A percentile compares a stretch with the other conserved stretches of the same genome.
Evolutionary conservation across 1,140 invertebrate species (phyloP).

Genomic region (Ganaspis sp.): DNA sequence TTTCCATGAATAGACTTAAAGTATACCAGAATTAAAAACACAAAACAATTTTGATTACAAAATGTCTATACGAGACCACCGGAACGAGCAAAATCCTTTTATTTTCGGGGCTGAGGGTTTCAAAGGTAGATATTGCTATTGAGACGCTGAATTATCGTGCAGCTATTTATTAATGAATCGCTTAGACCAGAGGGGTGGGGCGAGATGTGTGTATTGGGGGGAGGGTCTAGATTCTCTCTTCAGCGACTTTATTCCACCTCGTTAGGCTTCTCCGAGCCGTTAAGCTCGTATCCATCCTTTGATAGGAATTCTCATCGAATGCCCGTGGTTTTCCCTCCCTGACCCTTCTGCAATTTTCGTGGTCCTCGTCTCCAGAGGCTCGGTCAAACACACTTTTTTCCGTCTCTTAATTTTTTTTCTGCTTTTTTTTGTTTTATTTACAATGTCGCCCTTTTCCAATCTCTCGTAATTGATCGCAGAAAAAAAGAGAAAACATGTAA

Average conservation of each 20-base stretch:
- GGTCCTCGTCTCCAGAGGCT: slow-evolving; percentile 2
- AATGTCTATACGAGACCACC: no score
- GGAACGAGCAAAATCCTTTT: no score
- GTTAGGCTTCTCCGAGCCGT: slow-evolving; percentile 21
- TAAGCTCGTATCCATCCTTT: slow-evolving; percentile 25
- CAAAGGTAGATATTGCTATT: background rate
- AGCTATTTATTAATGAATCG: slow-evolving; percentile 15
- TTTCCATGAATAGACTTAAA: no score
- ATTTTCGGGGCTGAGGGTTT: background rate
- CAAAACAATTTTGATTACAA: no score
- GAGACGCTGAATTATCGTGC: background rate
- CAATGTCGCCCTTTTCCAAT: slow-evolving; percentile 6
- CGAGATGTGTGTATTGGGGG: slow-evolving; percentile 11
- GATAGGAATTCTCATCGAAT: slow-evolving; percentile 27
- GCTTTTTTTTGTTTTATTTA: background rate
- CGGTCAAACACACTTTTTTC: background rate
- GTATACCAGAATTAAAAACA: no score
- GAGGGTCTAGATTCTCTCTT: background rate
- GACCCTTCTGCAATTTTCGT: slow-evolving; percentile 26
- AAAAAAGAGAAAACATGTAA: background rate
- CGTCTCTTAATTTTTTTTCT: background rate
- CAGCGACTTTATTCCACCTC: slow-evolving; percentile 19
- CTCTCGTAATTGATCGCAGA: background rate
- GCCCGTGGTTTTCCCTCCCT: slow-evolving; percentile 5
- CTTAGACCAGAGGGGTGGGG: slow-evolving; percentile 18